These are phyloP conservation scores for Stichopus horrens DNA, from an alignment of 53 echinoderm and acorn worm species.

Conservation along the genomic window DNA sequence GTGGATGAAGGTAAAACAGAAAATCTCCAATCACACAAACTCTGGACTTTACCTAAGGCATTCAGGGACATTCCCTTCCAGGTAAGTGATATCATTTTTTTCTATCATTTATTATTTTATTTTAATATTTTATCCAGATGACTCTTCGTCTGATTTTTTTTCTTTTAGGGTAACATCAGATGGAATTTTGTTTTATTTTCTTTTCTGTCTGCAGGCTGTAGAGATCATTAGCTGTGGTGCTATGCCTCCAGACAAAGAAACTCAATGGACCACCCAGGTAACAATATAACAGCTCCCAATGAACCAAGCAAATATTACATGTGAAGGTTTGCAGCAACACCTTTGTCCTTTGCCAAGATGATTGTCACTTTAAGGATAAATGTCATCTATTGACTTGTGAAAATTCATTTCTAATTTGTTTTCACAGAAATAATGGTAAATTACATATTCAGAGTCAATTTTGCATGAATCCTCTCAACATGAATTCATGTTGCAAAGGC, in stretches of 20 bases:
- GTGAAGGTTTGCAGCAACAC: too few species aligned
- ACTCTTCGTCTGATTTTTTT: not conserved
- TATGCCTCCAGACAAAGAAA: conserved; percentile 81
- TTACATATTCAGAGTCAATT: too few species aligned
- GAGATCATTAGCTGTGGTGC: conserved; percentile 73
- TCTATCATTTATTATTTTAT: not conserved
- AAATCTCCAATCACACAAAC: conserved; percentile 54
- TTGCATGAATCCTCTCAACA: too few species aligned
- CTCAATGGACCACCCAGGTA: conserved; percentile 77
- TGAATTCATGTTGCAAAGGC: too few species aligned
- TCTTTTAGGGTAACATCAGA: not conserved
- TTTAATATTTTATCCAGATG: not conserved
- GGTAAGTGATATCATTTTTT: conserved; percentile 49
- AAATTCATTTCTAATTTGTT: too few species aligned
- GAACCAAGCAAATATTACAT: not conserved
- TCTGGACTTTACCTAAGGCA: conserved; percentile 66
- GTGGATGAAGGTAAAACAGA: conserved; percentile 76
- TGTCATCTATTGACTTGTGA: too few species aligned
- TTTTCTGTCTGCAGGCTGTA: conserved; percentile 65
- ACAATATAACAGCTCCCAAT: not conserved
- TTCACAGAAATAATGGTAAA: too few species aligned
- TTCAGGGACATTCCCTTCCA: conserved; percentile 73
- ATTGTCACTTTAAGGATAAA: too few species aligned
- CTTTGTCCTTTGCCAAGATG: too few species aligned
- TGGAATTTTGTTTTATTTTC: not conserved